Evolutionary conservation across 37 sponge, comb jelly and placozoan genomes (phyloP).

Genomic region (Spongia lamella): DNA sequence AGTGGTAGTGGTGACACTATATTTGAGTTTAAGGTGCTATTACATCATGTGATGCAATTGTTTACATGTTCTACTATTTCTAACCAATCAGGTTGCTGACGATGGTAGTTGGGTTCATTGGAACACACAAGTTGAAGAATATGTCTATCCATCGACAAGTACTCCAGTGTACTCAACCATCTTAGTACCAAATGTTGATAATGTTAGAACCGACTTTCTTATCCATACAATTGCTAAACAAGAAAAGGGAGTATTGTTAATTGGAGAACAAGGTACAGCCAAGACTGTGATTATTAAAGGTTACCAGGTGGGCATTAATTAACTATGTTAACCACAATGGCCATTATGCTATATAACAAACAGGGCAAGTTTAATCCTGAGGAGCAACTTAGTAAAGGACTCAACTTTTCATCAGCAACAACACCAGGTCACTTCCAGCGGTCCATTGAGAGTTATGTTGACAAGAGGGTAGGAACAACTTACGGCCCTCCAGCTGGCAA

Average conservation of each 20-base stretch:
- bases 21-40: slow-evolving; percentile 84
- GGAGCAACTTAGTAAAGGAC: slow-evolving; percentile 88
- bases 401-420: slow-evolving; percentile 98
- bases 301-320: slow-evolving; percentile 49
- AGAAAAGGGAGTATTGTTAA: slow-evolving; percentile 87
- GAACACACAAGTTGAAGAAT: slow-evolving; percentile 85
- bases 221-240: slow-evolving; percentile 94
- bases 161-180: slow-evolving; percentile 87
- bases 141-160: slow-evolving; percentile 87
- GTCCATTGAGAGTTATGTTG: slow-evolving; percentile 97
- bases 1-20: slow-evolving; percentile 84
- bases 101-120: slow-evolving; percentile 93
- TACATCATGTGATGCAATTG: neutral
- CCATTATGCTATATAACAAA: too few species aligned
- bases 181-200: slow-evolving; percentile 98
- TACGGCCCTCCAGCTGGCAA: slow-evolving; percentile 99
- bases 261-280: slow-evolving; percentile 98
- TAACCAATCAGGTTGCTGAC: slow-evolving; percentile 38
- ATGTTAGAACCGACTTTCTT: slow-evolving; percentile 95
- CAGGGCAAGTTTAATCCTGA: slow-evolving; percentile 85
- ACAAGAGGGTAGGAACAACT: slow-evolving; percentile 97
- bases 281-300: slow-evolving; percentile 99
- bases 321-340: neutral
- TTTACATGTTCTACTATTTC: neutral
- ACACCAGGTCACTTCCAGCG: slow-evolving; percentile 93